Evolutionary conservation across 2,888 invertebrate genomes (phyloP).

Genomic region (Andrena chrysosceles): DNA sequence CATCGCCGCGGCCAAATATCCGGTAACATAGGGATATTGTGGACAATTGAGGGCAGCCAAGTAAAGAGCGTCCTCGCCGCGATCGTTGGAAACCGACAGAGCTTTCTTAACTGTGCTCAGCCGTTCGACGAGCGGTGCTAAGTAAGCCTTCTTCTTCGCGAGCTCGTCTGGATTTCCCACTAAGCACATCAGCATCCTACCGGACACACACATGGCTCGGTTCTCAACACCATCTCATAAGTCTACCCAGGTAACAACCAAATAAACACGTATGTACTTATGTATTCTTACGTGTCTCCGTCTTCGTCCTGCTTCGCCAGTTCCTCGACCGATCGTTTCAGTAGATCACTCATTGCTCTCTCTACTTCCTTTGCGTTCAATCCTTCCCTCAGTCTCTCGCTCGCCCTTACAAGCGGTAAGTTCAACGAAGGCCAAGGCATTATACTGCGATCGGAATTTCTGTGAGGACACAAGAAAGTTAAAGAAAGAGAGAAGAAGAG

Average conservation of each 20-base stretch:
- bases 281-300: conserved; percentile 79
- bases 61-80: conserved; percentile 79
- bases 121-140: conserved; percentile 79
- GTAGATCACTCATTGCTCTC: conserved; percentile 76
- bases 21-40: conserved; percentile 76
- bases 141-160: conserved; percentile 72
- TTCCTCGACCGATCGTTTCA: conserved; percentile 71
- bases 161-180: conserved; percentile 76
- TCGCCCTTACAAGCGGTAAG: conserved; percentile 72
- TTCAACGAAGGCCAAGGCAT: conserved; percentile 77
- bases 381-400: conserved; percentile 74
- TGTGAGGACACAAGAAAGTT: neutral
- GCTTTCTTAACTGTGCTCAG: conserved; percentile 70
- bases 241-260: too few species aligned
- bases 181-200: conserved; percentile 79
- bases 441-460: conserved; percentile 40
- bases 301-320: conserved; percentile 74
- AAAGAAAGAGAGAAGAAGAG: too few species aligned
- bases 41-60: conserved; percentile 79
- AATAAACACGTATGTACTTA: too few species aligned
- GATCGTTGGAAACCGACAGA: conserved; percentile 73
- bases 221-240: too few species aligned
- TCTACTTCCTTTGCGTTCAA: conserved; percentile 74
- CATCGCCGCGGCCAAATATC: conserved; percentile 78
- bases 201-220: too few species aligned